A percentile compares a stretch with the other conserved stretches of the same genome.
Evolutionary conservation across 2,113 vertebrate species (phyloP).

Genomic region (Rhea pennata): DNA sequence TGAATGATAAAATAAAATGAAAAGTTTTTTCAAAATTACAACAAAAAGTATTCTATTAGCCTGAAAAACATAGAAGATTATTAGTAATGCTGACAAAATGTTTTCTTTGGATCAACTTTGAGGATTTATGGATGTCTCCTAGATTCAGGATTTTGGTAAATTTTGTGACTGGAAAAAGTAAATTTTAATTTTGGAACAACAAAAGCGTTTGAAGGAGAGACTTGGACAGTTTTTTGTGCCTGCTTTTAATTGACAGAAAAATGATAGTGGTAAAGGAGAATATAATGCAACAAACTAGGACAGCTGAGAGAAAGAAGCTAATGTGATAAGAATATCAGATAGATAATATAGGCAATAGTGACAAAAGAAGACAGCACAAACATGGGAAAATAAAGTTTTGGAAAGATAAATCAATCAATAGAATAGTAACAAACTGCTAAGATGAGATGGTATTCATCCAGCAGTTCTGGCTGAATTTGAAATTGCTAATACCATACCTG

Average conservation of each 20-base stretch:
- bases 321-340: not conserved
- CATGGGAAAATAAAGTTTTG: not conserved
- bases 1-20: not conserved
- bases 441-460: not conserved
- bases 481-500: not conserved
- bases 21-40: not conserved
- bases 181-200: not conserved
- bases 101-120: not conserved
- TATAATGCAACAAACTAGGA: fast-evolving
- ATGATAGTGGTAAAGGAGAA: not conserved
- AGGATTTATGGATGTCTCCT: not conserved
- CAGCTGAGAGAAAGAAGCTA: not conserved
- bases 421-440: not conserved
- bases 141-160: not conserved
- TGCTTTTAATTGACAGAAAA: not conserved
- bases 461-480: not conserved
- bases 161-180: not conserved
- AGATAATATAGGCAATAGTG: not conserved
- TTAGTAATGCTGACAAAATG: not conserved
- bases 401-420: not conserved
- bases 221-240: not conserved
- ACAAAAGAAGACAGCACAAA: not conserved
- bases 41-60: not conserved
- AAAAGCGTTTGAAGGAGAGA: not conserved
- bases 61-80: not conserved